A percentile compares a stretch with the other conserved stretches of the same genome.
These are phyloP conservation scores for Drosophila pachea DNA, from an alignment of 1,140 invertebrate species.

Conservation along the genomic window DNA sequence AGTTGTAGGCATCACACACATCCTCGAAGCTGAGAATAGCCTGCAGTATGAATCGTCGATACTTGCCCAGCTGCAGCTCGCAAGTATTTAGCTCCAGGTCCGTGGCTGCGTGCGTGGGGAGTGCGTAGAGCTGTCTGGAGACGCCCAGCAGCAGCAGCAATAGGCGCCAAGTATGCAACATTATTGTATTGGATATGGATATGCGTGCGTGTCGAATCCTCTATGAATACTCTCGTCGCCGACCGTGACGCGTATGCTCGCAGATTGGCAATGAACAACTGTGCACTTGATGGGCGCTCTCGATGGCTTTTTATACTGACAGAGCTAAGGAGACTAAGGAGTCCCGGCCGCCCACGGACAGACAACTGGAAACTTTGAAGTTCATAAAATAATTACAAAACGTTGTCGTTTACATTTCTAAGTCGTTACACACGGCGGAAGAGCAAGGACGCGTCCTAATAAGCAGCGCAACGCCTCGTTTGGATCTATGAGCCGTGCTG, in stretches of 20 bases:
- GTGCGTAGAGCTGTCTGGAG: constrained; percentile 41
- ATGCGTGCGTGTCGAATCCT: neutral
- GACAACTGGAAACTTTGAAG: constrained; percentile 63
- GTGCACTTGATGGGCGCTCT: constrained; percentile 33
- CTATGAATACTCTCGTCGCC: neutral
- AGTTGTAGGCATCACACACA: constrained; percentile 71
- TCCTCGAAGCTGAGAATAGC: constrained; percentile 76
- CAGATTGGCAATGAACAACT: constrained; percentile 52
- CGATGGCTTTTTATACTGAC: constrained; percentile 53
- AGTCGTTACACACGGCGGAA: constrained; percentile 76
- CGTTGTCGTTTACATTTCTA: constrained; percentile 76
- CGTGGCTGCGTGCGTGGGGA: constrained; percentile 29
- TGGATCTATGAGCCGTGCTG: constrained; percentile 10
- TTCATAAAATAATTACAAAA: constrained; percentile 79
- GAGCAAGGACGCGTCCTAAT: constrained; percentile 59
- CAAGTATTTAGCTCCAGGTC: constrained; percentile 58
- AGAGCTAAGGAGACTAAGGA: neutral
- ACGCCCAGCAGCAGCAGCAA: constrained; percentile 48
- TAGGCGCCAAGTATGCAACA: constrained; percentile 54
- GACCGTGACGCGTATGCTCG: constrained; percentile 11
- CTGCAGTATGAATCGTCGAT: constrained; percentile 70
- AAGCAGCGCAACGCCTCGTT: constrained; percentile 46
- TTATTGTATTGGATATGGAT: constrained; percentile 20
- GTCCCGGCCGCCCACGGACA: constrained; percentile 14
- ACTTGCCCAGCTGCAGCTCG: constrained; percentile 68